phyloP scores from a whole-genome alignment of 2,888 invertebrate species.

The Oscheius onirici region DNA sequence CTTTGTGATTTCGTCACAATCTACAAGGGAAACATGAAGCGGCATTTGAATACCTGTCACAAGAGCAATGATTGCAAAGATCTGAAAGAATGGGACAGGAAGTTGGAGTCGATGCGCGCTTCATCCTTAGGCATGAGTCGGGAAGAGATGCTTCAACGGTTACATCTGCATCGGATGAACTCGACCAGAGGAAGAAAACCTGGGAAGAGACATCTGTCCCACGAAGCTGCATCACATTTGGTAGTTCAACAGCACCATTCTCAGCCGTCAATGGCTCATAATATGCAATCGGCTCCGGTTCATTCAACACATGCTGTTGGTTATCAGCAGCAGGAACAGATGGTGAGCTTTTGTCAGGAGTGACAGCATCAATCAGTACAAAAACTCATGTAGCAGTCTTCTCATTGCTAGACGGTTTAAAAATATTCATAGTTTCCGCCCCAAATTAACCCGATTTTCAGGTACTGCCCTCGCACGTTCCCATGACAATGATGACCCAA shows the following conservation, averaged over 20 bases:
- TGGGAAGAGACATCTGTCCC: slow-evolving; percentile 11
- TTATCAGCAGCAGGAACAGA: slow-evolving; percentile 16
- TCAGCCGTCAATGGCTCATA: background rate
- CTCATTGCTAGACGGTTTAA: too few relatives aligned
- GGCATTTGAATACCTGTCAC: slow-evolving; percentile 64
- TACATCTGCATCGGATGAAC: slow-evolving; percentile 54
- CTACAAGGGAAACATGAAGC: slow-evolving; percentile 71
- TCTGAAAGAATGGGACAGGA: slow-evolving; percentile 52
- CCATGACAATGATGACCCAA: slow-evolving; percentile 1
- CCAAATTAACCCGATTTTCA: background rate
- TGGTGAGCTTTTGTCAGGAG: too few relatives aligned
- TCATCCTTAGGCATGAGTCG: slow-evolving; percentile 54
- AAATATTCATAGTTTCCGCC: background rate
- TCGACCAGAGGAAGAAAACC: slow-evolving; percentile 59
- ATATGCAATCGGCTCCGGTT: background rate
- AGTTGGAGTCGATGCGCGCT: slow-evolving; percentile 56
- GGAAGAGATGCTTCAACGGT: slow-evolving; percentile 48
- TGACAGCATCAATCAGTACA: too few relatives aligned
- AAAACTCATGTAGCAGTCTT: too few relatives aligned
- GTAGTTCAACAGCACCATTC: slow-evolving; percentile 1
- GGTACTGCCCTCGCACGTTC: background rate
- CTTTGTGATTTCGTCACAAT: slow-evolving; percentile 67
- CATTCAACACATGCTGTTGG: too few relatives aligned
- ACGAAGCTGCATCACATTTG: background rate
- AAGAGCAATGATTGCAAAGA: slow-evolving; percentile 51